Percentiles rank a stretch among this genome's conserved stretches.
Evolutionary conservation across 2,113 vertebrate species (phyloP).

Genomic region (Eulacestoma nigropectus): DNA sequence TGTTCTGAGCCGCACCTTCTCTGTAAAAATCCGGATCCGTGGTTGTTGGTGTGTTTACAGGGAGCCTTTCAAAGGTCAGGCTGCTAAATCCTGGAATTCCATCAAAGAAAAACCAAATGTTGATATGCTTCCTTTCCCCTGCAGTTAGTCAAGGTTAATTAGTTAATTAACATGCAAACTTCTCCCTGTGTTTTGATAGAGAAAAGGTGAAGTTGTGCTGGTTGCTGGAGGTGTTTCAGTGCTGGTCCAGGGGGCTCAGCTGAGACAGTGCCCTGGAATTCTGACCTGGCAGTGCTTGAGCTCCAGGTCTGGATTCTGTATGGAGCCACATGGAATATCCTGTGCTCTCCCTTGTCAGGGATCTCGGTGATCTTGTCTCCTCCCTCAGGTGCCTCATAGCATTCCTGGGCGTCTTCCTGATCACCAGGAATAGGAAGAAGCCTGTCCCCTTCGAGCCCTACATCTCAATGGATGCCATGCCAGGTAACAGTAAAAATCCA

Average conservation of each 20-base stretch:
- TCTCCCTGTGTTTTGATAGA: not conserved
- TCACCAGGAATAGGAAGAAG: conserved; percentile 86
- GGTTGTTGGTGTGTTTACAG: not conserved
- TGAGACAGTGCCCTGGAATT: not conserved
- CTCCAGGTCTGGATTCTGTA: not conserved
- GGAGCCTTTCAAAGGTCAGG: not conserved
- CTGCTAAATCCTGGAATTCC: not conserved
- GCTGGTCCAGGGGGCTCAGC: not conserved
- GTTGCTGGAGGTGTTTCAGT: not conserved
- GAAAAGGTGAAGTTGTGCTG: not conserved
- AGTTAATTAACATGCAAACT: not conserved
- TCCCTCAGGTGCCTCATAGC: conserved; percentile 80
- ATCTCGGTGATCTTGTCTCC: not conserved
- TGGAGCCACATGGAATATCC: not conserved
- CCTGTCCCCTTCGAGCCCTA: conserved; percentile 88
- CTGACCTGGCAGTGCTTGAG: not conserved
- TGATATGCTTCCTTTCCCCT: not conserved
- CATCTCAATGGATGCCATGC: conserved; percentile 90
- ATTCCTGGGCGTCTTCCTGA: conserved; percentile 89
- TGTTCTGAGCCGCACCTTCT: not conserved
- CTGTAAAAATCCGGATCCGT: not conserved
- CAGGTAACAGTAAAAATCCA: conserved; percentile 74
- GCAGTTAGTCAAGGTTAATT: not conserved
- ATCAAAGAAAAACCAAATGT: not conserved
- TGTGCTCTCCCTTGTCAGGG: not conserved